phyloP scores from a whole-genome alignment of 2,888 invertebrate genomes.

The Eurytoma californica region DNA sequence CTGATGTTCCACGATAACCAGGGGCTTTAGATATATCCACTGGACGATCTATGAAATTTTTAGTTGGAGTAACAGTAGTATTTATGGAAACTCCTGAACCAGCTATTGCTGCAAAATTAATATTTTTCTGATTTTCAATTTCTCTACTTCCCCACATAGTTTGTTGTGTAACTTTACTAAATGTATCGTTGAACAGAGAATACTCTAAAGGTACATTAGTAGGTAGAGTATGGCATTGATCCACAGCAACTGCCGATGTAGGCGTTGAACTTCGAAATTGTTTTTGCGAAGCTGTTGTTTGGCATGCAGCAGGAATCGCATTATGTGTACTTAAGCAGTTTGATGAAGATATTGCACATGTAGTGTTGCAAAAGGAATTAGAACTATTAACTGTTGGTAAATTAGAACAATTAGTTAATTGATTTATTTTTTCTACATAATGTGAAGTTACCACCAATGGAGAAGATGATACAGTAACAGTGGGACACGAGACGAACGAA shows the following conservation, averaged over 20 bases:
- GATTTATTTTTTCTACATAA: slow-evolving; percentile 65
- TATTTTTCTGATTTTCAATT: slow-evolving; percentile 78
- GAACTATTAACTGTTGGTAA: slow-evolving; percentile 53
- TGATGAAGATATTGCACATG: slow-evolving; percentile 56
- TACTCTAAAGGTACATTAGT: slow-evolving; percentile 83
- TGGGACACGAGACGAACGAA: slow-evolving; percentile 73
- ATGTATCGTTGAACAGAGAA: slow-evolving; percentile 89
- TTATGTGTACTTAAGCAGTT: slow-evolving; percentile 60
- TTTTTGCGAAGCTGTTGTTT: slow-evolving; percentile 62
- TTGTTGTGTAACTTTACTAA: slow-evolving; percentile 81
- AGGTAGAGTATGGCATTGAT: slow-evolving; percentile 68
- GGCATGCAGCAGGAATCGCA: slow-evolving; percentile 61
- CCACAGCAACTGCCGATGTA: slow-evolving; percentile 67
- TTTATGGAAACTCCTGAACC: slow-evolving; percentile 76
- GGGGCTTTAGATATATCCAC: slow-evolving; percentile 94
- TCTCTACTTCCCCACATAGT: slow-evolving; percentile 80
- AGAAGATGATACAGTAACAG: slow-evolving; percentile 70
- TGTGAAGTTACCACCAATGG: slow-evolving; percentile 68
- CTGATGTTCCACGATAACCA: slow-evolving; percentile 88
- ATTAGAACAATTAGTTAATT: slow-evolving; percentile 70
- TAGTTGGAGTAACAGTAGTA: slow-evolving; percentile 74
- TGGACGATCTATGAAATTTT: slow-evolving; percentile 78
- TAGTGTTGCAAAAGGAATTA: slow-evolving; percentile 49
- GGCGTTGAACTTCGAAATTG: slow-evolving; percentile 67
- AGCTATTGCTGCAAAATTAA: slow-evolving; percentile 85